Conservation (phyloP, 2,113 vertebrate species). For the Gracilinanus agilis region DNA sequence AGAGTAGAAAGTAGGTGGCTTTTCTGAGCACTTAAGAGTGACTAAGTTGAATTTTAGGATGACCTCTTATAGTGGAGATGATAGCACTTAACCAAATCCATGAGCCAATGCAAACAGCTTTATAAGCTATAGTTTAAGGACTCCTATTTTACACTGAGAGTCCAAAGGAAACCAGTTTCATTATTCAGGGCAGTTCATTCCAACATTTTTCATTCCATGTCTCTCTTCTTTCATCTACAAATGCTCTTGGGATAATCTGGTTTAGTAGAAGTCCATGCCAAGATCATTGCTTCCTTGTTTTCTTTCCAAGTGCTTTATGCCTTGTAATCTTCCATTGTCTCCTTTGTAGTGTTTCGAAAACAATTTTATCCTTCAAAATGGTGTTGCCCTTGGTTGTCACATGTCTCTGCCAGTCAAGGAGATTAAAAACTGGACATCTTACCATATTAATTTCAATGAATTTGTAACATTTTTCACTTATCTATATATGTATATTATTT, state of each 20-base stretch:
- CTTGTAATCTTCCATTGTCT: not conserved
- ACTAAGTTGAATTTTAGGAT: not conserved
- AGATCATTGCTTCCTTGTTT: not conserved
- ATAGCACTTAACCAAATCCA: not conserved
- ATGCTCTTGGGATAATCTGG: not conserved
- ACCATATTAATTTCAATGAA: not conserved
- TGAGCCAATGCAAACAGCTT: not conserved
- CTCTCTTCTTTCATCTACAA: not conserved
- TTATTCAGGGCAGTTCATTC: not conserved
- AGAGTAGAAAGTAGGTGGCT: fast-evolving
- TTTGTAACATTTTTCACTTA: not conserved
- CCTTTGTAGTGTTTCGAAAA: not conserved
- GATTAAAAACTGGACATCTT: not conserved
- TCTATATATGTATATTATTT: not conserved
- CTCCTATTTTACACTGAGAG: fast-evolving
- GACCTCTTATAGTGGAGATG: not conserved
- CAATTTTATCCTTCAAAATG: not conserved
- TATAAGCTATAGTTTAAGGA: not conserved
- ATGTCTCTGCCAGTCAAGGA: not conserved
- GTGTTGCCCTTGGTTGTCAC: not conserved
- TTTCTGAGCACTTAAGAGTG: not conserved
- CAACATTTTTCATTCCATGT: slow-evolving; percentile 3
- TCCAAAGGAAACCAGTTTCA: not conserved
- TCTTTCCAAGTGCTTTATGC: not conserved
- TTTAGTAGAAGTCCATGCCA: not conserved